Base-by-base conservation (phyloP, 2,888 invertebrate genomes). In the Drosophila algonquin region DNA sequence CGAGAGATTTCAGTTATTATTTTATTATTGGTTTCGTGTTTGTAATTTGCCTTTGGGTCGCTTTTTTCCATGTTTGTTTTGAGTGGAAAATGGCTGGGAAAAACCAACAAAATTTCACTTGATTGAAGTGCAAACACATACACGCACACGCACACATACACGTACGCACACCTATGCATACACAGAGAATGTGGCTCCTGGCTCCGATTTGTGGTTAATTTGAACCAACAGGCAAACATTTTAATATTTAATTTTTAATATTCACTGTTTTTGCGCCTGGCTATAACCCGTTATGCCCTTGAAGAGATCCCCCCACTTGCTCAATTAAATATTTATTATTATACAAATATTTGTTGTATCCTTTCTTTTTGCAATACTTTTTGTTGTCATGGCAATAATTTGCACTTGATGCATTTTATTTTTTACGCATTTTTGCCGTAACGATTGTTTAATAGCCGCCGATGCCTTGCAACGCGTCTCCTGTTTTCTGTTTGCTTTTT, bases 401-500 rank as follows among this genome's bases (percentile, higher is more conserved):
- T 54, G 55, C 55, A 58, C 64, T 47, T 52, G 50, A 21, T 56
- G 54, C 69, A 30, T 53, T 69, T 52, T 69, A 61, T 63, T 71
- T 57, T 53, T n/a, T 53, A 16, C 46, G 30, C 32, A n/a, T 24
- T 16, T 44, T n/a, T n/a, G n/a, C 53, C 64, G 67, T 80, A 80
- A 82, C 82, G 80, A 77, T 78, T 85, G 74, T 81, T 81, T 82
- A 76, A 85, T 76, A 80, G 79, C 21, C 21, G 21, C 74, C 71
- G 55, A 56, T 69, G 74, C 75, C 56, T 75, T 67, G 48, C 67
- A 73, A 69, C 56, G 54, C 56, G 54, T 24, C 63, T 46, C 48
- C 47, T 63, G 40, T 40, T 14, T 46, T 45, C 47, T 63, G 40
- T 40, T 14, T 40, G 40, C 2, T 40, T 40, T 78, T 84, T 81